Evolutionary conservation across 2,113 vertebrate species (phyloP), one percentile per base, ranked within the genome.

Genomic region (Oxyruncus cristatus): DNA sequence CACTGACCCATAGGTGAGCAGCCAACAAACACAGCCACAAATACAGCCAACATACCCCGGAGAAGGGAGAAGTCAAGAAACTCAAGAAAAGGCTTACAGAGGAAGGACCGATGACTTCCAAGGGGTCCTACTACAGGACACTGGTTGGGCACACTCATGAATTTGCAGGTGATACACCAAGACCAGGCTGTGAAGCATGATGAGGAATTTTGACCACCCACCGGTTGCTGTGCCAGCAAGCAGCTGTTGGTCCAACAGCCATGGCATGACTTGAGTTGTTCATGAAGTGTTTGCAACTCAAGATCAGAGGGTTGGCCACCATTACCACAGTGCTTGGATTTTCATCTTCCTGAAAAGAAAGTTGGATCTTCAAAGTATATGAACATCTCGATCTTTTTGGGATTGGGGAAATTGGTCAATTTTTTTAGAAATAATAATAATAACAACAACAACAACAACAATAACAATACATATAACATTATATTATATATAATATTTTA

Each of bases 351-450:
- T 80, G 50, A 66, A 84, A 58, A 91, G 6, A 59, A 80, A 76
- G 11, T 14, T 50, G 16, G 56, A 33, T 53, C 37, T 83, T n/a
- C 37, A 74, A 24, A 84, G 33, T 72, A 47, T 3, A 44, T 55
- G 35, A 88, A 44, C 18, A 52, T 61, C 32, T 71, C 17, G 23
- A 0, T 32, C 7, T 74, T 55, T 42, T 8, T 2, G 12, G 7
- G 13, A 4, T 6, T 17, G 9, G 33, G 16, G 47, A 50, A 74
- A 67, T 28, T 0, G 1, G 15, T 53, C 6, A 4, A 1, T 4
- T 5, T 32, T 92, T 87, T 72, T 26, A 9, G 4, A 71, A 59
- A n/a, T n/a, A 11, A 35, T 22, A 30, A 73, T 21, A 30, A 37
- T 8, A 33, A 28, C 8, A 27, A 14, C 7, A 35, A 35, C 12